A percentile compares a stretch with the other conserved stretches of the same genome.
Conservation (phyloP, 1,140 invertebrate species). For the Zaprionus davidi region DNA sequence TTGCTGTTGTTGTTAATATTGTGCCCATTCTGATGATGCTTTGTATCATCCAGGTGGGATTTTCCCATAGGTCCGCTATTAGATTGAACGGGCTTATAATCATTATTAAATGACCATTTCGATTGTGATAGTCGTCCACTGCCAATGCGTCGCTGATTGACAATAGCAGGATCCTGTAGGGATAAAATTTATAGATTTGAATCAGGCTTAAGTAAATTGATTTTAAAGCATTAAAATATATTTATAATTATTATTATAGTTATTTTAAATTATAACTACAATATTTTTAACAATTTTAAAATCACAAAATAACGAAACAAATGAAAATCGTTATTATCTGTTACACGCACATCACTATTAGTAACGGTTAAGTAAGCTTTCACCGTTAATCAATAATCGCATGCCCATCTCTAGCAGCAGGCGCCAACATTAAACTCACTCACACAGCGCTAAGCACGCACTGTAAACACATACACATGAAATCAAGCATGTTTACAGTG, state of each 20-base stretch:
- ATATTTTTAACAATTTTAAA: no score
- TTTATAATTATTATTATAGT: no score
- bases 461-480: slow-evolving; percentile 7
- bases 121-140: slow-evolving; percentile 73
- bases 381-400: slow-evolving; percentile 9
- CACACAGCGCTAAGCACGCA: not conserved
- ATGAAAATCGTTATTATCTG: not conserved
- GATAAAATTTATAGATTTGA: not conserved
- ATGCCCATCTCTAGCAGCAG: slow-evolving; percentile 27
- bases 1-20: slow-evolving; percentile 41
- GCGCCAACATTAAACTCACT: slow-evolving; percentile 20
- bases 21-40: slow-evolving; percentile 20
- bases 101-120: slow-evolving; percentile 64
- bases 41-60: slow-evolving; percentile 46
- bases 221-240: not conserved
- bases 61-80: slow-evolving; percentile 29
- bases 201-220: not conserved
- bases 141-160: slow-evolving; percentile 81
- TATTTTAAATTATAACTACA: no score
- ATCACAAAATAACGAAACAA: not conserved
- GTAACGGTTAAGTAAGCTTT: slow-evolving; percentile 28
- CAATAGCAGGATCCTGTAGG: slow-evolving; percentile 69
- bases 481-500: slow-evolving; percentile 13
- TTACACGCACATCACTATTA: not conserved
- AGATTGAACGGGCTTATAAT: slow-evolving; percentile 38